Base-by-base conservation (phyloP, 2,113 vertebrate species). In the Nasalis larvatus region DNA sequence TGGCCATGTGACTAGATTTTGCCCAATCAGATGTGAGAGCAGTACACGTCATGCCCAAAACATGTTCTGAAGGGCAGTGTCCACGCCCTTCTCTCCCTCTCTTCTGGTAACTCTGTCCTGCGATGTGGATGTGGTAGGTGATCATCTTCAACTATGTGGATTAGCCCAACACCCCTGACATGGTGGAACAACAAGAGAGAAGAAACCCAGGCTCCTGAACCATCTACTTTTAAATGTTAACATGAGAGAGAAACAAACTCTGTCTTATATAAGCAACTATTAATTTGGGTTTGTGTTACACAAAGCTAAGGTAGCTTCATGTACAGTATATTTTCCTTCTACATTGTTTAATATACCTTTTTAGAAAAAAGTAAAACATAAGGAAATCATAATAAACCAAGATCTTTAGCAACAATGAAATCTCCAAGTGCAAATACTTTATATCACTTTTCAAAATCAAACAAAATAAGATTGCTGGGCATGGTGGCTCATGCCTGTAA, bases 371-470 rank as follows among this genome's bases (percentile, higher is more conserved):
- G 25, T 93, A 83, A 86, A 81, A 94, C 88, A 84, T 74, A 74
- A 74, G 40, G 4, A 95, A 92, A 91, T 63, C 5, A 80, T 86
- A 93, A 83, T 74, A 86, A 89, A 47, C 54, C 66, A 89, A 84
- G 27, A 86, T 91, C 69, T 71, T 89, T 66, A 86, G 2, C 71
- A 69, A 20, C 9, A 49, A 30, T 4, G 71, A 82, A 91, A 73
- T 77, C 95, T 81, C n/a, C 35, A 77, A 71, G 63, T 92, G 84
- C 88, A 95, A 85, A 91, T 93, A 66, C 6, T 52, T 87, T 71
- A 17, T 47, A 40, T 84, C 42, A 82, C 17, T 98, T 5, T 84
- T 96, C 54, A 77, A 93, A 96, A 69, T 83, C n/a, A 88, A 94
- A 84, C 32, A 86, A 90, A 95, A 40, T 54, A 90, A 63, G 27